Base-by-base conservation (phyloP, 1,140 invertebrate species). In the Zaprionus nigranus region DNA sequence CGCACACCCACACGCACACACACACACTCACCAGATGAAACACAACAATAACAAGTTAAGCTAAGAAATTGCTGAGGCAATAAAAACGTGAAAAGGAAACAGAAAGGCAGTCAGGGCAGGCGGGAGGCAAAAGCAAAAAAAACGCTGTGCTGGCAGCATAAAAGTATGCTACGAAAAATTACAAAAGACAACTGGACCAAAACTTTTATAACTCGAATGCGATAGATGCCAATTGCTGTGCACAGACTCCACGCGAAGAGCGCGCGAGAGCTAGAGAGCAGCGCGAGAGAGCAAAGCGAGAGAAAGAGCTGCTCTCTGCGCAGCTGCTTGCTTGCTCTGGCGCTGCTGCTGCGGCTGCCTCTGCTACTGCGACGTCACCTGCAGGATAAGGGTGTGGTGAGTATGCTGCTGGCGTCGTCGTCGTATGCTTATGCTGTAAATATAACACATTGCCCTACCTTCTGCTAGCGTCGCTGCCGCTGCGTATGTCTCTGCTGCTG, bases 381-480 rank as follows among this genome's bases (percentile, higher is more conserved):
- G 84, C 85, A 92, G 84, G 81, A 88, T 92, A 82, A 92, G 91
- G 90, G 90, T 92, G 91, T 92, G 91, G 87, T 92, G 91, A 92
- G 82, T 92, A 74, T 75, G 73, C 76, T 78, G 71, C 59, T 34
- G 22, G 58, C 58, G 40, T n/a, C n/a, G n/a, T 38, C 36, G 15
- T 63, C 46, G 51, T 59, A 34, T 78, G 83, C 81, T 84, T 69
- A 49, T 58, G 56, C 79, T 84, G 81, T 88, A 84, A 90, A 90
- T 63, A 75, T 72, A 87, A 79, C 71, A 59, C 61, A 58, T 80
- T 43, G 85, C 83, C 83, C 77, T 86, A 86, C 83, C 83, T 87
- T 82, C 77, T 84, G 85, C 62, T 75, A 61, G 77, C 81, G 68
- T 85, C 82, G 68, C 82, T 84, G 74, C 5, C 30, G 57, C 43